Conservation (phyloP, 2,113 vertebrate species). For the Crotalus viridis region DNA sequence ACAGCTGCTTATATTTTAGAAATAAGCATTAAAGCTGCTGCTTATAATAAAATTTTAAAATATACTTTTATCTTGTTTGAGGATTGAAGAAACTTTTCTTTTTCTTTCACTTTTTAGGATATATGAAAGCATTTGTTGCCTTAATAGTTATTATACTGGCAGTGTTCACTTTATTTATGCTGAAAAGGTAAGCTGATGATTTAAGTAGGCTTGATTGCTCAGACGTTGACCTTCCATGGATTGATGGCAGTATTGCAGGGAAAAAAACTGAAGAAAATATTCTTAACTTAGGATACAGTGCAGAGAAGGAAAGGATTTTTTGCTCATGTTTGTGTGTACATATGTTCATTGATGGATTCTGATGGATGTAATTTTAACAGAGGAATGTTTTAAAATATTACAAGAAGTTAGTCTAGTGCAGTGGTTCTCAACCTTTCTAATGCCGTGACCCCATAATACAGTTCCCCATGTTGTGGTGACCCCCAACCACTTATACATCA, state of each 20-base stretch:
- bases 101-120: slow-evolving; percentile 51
- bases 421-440: too few relatives aligned
- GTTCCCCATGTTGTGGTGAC: too few relatives aligned
- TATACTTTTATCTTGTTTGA: background rate
- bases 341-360: background rate
- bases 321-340: background rate
- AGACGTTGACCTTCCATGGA: background rate
- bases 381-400: background rate
- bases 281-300: background rate
- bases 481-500: too few relatives aligned
- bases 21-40: background rate
- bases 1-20: background rate
- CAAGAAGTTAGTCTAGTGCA: background rate
- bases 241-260: background rate
- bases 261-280: background rate
- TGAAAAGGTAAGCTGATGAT: background rate
- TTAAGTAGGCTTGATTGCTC: background rate
- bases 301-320: background rate
- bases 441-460: too few relatives aligned
- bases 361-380: background rate
- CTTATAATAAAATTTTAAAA: slow-evolving; percentile 18
- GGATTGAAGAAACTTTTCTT: slow-evolving; percentile 1
- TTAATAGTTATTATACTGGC: slow-evolving; percentile 52
- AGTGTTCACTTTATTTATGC: slow-evolving; percentile 26
- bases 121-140: slow-evolving; percentile 29